Evolutionary conservation across 1,140 invertebrate genomes (phyloP), one percentile per base, ranked within the genome.

Genomic region (Manduca sexta): DNA sequence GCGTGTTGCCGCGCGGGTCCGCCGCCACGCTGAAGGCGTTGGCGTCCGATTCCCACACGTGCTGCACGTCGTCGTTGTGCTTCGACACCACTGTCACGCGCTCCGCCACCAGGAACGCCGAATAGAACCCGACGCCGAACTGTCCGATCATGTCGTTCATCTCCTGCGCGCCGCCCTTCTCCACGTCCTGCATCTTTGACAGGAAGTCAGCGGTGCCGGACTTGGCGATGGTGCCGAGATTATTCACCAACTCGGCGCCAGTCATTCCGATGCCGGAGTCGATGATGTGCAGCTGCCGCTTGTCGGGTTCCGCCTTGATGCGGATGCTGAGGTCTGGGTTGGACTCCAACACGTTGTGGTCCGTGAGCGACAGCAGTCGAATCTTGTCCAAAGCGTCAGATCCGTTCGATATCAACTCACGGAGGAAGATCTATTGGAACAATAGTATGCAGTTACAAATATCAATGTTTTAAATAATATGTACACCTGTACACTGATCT

Each of bases 211-310:
- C 97, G 0, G 98, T 99, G 50, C 98, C 98, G 8, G 98, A 99
- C 80, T 99, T 99, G 12, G 98, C 98, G 60, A 99, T 99, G 13
- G 98, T 99, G 58, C 98, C 98, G 33, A 99, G 88, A 87, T 99
- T 99, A 54, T 95, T 97, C 18, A 99, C 91, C 3, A 99, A 86
- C 77, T 99, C 98, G 49, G 92, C 86, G 71, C 96, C 95, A 0
- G 97, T 99, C 98, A 99, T 99, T 56, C 97, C 98, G 61, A 99
- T 93, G 72, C 98, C 98, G 16, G 97, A 95, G 85, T 99, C 98
- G 39, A 92, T 98, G 60, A 99, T 97, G 75, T 97, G 96, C 11
- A 99, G 84, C 45, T 97, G 90, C 60, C 96, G 94, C 56, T 93
- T 93, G n/a, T 98, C 97, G 75, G 97, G 97, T 71, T 99, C 98